Percentiles rank a stretch among this genome's conserved stretches.
phyloP scores from a whole-genome alignment of 2,888 invertebrate species.

The Sesamia inferens region DNA sequence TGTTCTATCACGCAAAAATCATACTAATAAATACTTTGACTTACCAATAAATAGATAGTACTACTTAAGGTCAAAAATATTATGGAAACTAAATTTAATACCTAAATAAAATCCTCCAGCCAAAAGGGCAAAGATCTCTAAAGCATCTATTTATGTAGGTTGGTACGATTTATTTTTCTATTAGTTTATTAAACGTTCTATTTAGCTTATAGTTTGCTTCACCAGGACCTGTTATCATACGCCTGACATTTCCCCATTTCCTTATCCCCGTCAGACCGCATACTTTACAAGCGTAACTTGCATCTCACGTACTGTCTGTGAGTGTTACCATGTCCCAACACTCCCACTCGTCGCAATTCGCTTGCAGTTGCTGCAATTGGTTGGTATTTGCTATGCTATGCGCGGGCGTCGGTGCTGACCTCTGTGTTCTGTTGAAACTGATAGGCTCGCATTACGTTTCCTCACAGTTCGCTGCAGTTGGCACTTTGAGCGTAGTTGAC shows the following conservation, averaged over 20 bases:
- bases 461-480: conserved; percentile 38
- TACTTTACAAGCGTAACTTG: conserved; percentile 7
- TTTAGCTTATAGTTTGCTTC: background rate
- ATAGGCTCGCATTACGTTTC: conserved; percentile 35
- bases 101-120: too few species aligned
- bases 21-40: too few species aligned
- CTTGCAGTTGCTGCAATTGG: conserved; percentile 35
- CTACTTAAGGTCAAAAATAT: too few species aligned
- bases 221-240: background rate
- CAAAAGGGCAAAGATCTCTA: too few species aligned
- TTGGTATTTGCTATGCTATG: conserved; percentile 44
- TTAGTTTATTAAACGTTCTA: background rate
- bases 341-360: conserved; percentile 9
- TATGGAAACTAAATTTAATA: too few species aligned
- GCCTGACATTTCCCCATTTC: conserved; percentile 24
- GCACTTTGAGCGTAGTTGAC: conserved; percentile 9
- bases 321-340: conserved; percentile 46
- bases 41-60: too few species aligned
- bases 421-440: conserved; percentile 51
- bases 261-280: conserved; percentile 16
- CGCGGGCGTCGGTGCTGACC: conserved; percentile 40
- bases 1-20: too few species aligned
- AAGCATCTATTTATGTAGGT: background rate
- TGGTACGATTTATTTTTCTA: background rate
- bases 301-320: conserved; percentile 36